phyloP scores from a whole-genome alignment of 2,888 invertebrate species.

The Melikaiella ostensackeni region DNA sequence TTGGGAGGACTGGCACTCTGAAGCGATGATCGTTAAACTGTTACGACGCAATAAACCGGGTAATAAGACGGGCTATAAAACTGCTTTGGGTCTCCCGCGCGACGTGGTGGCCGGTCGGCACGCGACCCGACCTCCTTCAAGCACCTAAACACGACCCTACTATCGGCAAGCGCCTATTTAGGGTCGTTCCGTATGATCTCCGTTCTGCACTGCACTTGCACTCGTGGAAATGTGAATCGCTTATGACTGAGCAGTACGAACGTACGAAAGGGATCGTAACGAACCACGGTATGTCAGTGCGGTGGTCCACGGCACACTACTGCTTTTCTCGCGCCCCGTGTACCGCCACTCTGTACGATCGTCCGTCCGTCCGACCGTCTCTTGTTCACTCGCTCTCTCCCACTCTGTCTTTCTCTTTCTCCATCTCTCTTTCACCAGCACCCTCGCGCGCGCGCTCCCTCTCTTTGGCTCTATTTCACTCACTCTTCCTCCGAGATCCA shows the following conservation, averaged over 20 bases:
- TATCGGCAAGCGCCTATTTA: conserved; percentile 42
- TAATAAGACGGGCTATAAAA: conserved; percentile 74
- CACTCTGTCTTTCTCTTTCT: conserved; percentile 49
- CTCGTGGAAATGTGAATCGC: conserved; percentile 69
- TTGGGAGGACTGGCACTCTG: conserved; percentile 57
- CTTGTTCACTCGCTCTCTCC: conserved; percentile 74
- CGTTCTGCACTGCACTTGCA: conserved; percentile 72
- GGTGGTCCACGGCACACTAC: conserved; percentile 84
- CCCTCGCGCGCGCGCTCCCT: conserved; percentile 74
- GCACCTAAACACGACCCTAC: conserved; percentile 29
- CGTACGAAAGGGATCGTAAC: conserved; percentile 72
- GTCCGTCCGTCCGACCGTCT: conserved; percentile 55
- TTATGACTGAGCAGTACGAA: conserved; percentile 59
- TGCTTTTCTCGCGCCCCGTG: conserved; percentile 81
- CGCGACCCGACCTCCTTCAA: conserved; percentile 68
- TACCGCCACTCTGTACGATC: conserved; percentile 79
- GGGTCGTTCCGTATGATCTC: conserved; percentile 44
- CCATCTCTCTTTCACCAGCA: conserved; percentile 64
- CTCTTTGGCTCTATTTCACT: conserved; percentile 44
- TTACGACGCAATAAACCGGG: conserved; percentile 75
- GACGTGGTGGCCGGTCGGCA: conserved; percentile 68
- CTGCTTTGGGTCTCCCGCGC: conserved; percentile 67
- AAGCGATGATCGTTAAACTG: conserved; percentile 73
- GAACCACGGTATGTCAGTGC: conserved; percentile 78
- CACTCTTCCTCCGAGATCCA: conserved; percentile 32